Conservation (phyloP, 2,797 vertebrate genomes). For the Gypaetus barbatus region DNA sequence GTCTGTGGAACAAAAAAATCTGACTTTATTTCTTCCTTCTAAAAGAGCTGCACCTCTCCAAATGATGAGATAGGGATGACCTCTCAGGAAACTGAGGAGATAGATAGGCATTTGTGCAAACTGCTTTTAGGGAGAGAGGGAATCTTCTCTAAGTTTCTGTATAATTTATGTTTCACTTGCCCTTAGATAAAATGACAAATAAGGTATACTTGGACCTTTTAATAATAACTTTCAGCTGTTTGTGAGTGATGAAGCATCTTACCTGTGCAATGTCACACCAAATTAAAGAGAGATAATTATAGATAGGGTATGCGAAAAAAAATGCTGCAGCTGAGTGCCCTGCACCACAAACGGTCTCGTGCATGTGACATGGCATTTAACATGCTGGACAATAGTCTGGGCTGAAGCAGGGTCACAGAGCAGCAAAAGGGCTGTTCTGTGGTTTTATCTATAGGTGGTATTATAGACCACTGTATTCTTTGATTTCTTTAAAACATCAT, state of each 20-base stretch:
- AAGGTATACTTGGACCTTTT: background rate
- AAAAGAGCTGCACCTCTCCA: background rate
- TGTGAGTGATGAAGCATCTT: background rate
- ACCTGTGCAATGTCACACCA: background rate
- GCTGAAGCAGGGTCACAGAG: background rate
- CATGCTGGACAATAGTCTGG: background rate
- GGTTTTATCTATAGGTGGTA: constrained; percentile 51
- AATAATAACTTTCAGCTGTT: background rate
- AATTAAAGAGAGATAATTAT: background rate
- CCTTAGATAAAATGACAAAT: background rate
- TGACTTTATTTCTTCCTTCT: background rate
- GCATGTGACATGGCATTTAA: background rate
- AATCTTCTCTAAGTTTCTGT: background rate
- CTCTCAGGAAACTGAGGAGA: background rate
- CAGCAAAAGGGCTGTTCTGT: constrained; percentile 11
- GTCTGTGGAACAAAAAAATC: background rate
- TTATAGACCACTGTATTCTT: constrained; percentile 24
- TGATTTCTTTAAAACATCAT: background rate
- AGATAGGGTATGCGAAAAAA: rapidly evolving
- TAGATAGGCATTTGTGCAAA: background rate
- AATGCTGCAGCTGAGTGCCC: background rate
- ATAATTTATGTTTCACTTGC: background rate
- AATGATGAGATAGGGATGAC: background rate
- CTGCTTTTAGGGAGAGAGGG: background rate
- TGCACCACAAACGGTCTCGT: background rate